phyloP scores from a whole-genome alignment of 2,113 vertebrate species.

The Drymodes brunneopygia region DNA sequence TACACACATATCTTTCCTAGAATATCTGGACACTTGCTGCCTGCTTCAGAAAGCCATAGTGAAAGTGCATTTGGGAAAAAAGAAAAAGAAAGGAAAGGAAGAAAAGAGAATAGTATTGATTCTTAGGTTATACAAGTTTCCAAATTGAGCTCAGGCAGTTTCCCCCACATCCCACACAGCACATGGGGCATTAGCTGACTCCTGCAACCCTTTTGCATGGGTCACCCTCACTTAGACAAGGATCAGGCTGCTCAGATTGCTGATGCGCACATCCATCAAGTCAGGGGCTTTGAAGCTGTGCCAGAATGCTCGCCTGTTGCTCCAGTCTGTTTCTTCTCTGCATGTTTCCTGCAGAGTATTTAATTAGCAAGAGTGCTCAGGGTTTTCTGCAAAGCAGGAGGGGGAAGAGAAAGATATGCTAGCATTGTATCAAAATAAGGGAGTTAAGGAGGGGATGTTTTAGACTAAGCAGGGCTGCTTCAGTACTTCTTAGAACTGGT shows the following conservation, averaged over 20 bases:
- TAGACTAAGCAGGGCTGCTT: neutral
- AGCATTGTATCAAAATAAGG: neutral
- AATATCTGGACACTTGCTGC: neutral
- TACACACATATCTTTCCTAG: neutral
- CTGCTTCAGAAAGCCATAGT: neutral
- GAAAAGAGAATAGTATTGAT: neutral
- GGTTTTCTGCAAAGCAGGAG: neutral
- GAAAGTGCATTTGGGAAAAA: neutral
- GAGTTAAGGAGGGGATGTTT: neutral
- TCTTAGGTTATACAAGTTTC: neutral
- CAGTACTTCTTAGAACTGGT: neutral
- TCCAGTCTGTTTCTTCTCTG: neutral
- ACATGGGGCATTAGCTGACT: neutral
- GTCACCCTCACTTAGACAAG: neutral
- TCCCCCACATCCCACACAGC: neutral
- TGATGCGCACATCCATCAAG: neutral
- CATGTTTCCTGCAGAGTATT: neutral
- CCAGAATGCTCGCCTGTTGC: fast-evolving
- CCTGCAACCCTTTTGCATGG: neutral
- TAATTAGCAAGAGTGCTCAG: neutral
- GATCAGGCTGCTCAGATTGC: neutral
- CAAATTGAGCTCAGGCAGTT: neutral
- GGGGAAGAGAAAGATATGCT: neutral
- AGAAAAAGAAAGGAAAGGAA: neutral
- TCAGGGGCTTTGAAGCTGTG: neutral